Conservation (phyloP, 2,797 vertebrate species). For the Acomys russatus region DNA sequence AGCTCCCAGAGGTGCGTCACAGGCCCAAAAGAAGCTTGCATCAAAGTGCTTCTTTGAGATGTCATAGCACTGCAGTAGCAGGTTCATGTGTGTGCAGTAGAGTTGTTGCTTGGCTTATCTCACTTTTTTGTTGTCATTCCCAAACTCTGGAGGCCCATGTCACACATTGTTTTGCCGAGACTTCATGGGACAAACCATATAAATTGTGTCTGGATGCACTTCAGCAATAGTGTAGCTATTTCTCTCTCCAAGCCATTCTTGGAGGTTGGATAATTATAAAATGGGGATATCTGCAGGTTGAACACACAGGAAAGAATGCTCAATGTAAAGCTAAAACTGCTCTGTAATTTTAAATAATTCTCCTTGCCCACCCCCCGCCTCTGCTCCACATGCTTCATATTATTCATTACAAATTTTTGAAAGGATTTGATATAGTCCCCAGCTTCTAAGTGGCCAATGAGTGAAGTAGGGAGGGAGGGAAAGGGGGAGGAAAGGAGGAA, state of each 20-base stretch:
- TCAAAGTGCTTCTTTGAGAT: conserved; percentile 92
- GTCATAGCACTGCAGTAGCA: conserved; percentile 91
- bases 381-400: conserved; percentile 70
- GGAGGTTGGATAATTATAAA: conserved; percentile 80
- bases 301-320: conserved; percentile 85
- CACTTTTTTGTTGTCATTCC: conserved; percentile 88
- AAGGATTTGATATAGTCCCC: conserved; percentile 79
- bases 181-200: conserved; percentile 80
- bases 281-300: conserved; percentile 76
- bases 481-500: conserved; percentile 64
- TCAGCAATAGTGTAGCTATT: conserved; percentile 72
- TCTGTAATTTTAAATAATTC: conserved; percentile 71
- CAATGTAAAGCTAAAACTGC: conserved; percentile 61
- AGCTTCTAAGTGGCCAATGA: conserved; percentile 71
- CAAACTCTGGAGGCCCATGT: conserved; percentile 89
- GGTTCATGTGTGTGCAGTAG: conserved; percentile 92
- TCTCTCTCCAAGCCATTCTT: conserved; percentile 73
- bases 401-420: conserved; percentile 69
- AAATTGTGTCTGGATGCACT: conserved; percentile 81
- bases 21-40: conserved; percentile 91
- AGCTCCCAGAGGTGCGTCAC: conserved; percentile 93
- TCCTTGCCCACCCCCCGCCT: conserved; percentile 72
- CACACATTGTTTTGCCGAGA: conserved; percentile 89
- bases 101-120: conserved; percentile 92
- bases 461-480: conserved; percentile 60